phyloP scores from a whole-genome alignment of 1,140 invertebrate species.

The Bombus consobrinus region DNA sequence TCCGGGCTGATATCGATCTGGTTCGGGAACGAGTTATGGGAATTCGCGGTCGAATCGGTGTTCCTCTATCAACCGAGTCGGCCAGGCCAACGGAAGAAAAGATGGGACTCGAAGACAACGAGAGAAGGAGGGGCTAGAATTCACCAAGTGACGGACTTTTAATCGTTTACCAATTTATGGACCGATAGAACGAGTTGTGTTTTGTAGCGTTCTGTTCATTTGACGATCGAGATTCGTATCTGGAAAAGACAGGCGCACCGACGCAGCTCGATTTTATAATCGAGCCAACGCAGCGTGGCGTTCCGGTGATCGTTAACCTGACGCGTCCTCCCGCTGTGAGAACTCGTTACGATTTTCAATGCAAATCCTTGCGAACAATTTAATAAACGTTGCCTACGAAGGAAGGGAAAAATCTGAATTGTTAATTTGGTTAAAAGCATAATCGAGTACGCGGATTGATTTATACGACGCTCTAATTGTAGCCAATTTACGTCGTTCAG shows the following conservation, averaged over 20 bases:
- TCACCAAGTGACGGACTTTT: neutral
- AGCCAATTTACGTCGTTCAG: no score
- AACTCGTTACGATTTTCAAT: neutral
- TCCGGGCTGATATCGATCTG: slow-evolving; percentile 4
- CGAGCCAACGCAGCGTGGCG: slow-evolving; percentile 25
- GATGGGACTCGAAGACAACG: neutral
- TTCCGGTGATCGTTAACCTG: slow-evolving; percentile 27
- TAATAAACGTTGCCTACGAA: neutral
- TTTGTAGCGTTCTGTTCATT: slow-evolving; percentile 2
- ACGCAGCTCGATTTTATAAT: slow-evolving; percentile 29
- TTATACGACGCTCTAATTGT: no score
- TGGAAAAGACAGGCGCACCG: slow-evolving; percentile 19
- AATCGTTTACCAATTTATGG: slow-evolving; percentile 11
- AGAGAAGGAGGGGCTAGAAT: neutral
- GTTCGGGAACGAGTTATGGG: neutral
- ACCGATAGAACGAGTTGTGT: neutral
- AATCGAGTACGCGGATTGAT: no score
- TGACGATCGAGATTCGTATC: slow-evolving; percentile 33
- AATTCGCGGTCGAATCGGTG: neutral
- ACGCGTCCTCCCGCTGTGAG: slow-evolving; percentile 11
- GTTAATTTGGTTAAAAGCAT: neutral
- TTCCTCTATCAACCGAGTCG: neutral
- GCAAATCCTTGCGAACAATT: neutral
- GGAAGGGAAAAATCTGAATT: neutral
- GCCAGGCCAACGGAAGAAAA: neutral